These are phyloP conservation scores for Drosophila repleta DNA, from an alignment of 1,140 invertebrate genomes.

Conservation along the genomic window DNA sequence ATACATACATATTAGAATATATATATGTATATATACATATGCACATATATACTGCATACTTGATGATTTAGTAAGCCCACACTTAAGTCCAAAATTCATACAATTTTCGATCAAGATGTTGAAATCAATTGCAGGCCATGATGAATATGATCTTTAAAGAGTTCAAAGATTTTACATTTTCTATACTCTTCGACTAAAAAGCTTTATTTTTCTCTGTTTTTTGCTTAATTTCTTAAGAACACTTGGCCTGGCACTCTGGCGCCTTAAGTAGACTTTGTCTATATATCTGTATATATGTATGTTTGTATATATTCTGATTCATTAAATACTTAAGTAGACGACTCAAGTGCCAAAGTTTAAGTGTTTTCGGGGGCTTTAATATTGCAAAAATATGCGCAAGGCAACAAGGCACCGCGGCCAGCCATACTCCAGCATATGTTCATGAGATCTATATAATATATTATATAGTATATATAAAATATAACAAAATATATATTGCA, in stretches of 20 bases:
- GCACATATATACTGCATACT: conserved; percentile 7
- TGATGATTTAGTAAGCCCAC: conserved; percentile 31
- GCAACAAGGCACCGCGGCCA: conserved; percentile 26
- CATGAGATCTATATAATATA: neutral
- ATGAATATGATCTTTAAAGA: conserved; percentile 42
- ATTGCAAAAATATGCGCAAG: conserved; percentile 59
- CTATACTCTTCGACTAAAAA: conserved; percentile 6
- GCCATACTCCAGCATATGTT: neutral
- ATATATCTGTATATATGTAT: conserved; percentile 18
- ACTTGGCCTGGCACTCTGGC: conserved; percentile 71
- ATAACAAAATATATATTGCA: neutral
- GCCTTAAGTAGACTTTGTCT: conserved; percentile 63
- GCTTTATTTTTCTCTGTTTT: conserved; percentile 20
- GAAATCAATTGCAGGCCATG: conserved; percentile 66
- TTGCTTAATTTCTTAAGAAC: conserved; percentile 58
- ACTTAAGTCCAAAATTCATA: conserved; percentile 33
- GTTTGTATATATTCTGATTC: conserved; percentile 40
- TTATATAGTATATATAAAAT: neutral
- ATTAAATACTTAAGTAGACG: conserved; percentile 76
- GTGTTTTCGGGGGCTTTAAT: conserved; percentile 50
- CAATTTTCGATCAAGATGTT: conserved; percentile 56
- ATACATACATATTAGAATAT: too few species aligned
- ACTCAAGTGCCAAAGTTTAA: conserved; percentile 76
- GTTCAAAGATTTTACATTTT: conserved; percentile 5
- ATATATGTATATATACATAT: neutral